A percentile compares a stretch with the other conserved stretches of the same genome.
phyloP scores from a whole-genome alignment of 2,113 vertebrate genomes.

The Cynopterus brachyotis region DNA sequence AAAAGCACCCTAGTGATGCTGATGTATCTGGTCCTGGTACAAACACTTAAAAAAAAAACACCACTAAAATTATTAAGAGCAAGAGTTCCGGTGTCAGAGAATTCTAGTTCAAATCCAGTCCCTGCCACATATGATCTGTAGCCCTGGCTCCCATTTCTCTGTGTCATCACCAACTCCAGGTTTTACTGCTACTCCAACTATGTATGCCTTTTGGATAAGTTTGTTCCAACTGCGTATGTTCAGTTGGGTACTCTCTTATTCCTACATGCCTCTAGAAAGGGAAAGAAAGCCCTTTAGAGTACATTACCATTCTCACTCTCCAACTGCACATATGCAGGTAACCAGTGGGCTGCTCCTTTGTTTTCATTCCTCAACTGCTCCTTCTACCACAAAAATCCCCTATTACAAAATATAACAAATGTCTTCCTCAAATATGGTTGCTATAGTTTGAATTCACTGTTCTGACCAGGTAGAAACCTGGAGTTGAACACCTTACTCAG shows the following conservation, averaged over 20 bases:
- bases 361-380: neutral
- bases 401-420: neutral
- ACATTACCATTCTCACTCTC: neutral
- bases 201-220: neutral
- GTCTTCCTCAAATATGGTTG: neutral
- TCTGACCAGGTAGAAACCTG: neutral
- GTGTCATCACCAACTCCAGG: neutral
- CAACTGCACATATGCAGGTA: neutral
- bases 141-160: neutral
- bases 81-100: neutral
- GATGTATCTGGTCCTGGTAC: neutral
- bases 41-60: neutral
- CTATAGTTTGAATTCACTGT: neutral
- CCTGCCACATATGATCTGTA: neutral
- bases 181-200: neutral
- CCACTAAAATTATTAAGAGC: neutral
- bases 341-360: neutral
- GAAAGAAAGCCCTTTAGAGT: neutral
- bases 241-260: neutral
- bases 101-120: neutral
- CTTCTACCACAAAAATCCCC: neutral
- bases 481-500: neutral
- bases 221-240: neutral
- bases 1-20: neutral
- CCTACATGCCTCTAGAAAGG: neutral